Percentiles rank a stretch among this genome's conserved stretches.
Conservation (phyloP, 2,113 vertebrate species). For the Pantherophis guttatus region DNA sequence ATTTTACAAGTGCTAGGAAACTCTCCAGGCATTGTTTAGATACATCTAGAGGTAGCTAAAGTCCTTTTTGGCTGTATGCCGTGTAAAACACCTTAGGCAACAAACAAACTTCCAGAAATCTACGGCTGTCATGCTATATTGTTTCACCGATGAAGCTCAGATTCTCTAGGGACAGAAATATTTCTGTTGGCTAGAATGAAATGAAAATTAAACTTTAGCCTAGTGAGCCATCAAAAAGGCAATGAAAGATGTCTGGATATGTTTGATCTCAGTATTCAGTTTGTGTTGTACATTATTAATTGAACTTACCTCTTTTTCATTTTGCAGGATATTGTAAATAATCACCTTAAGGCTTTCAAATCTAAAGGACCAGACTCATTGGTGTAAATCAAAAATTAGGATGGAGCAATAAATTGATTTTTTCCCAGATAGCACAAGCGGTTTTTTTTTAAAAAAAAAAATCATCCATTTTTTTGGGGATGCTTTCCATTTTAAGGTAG, state of each 20-base stretch:
- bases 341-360: constrained; percentile 5
- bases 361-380: not conserved
- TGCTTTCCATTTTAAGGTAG: not conserved
- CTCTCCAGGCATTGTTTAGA: not conserved
- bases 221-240: constrained; percentile 1
- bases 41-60: constrained; percentile 21
- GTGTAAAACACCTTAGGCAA: constrained; percentile 30
- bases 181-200: constrained; percentile 37
- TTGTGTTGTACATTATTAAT: constrained; percentile 24
- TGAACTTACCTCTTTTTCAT: constrained; percentile 1
- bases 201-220: constrained; percentile 12
- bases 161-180: constrained; percentile 37
- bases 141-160: constrained; percentile 18
- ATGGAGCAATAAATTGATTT: not conserved
- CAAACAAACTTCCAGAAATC: constrained; percentile 35
- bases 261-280: constrained; percentile 28
- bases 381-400: not conserved
- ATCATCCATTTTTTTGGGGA: not conserved
- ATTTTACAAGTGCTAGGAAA: constrained; percentile 23
- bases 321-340: not conserved
- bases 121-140: constrained; percentile 8
- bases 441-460: not conserved
- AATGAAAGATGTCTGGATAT: constrained; percentile 12
- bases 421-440: not conserved
- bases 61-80: constrained; percentile 33